A percentile compares a stretch with the other conserved stretches of the same genome.
These are phyloP conservation scores for Melanchra persicariae DNA, from an alignment of 2,888 invertebrate species.

Conservation along the genomic window DNA sequence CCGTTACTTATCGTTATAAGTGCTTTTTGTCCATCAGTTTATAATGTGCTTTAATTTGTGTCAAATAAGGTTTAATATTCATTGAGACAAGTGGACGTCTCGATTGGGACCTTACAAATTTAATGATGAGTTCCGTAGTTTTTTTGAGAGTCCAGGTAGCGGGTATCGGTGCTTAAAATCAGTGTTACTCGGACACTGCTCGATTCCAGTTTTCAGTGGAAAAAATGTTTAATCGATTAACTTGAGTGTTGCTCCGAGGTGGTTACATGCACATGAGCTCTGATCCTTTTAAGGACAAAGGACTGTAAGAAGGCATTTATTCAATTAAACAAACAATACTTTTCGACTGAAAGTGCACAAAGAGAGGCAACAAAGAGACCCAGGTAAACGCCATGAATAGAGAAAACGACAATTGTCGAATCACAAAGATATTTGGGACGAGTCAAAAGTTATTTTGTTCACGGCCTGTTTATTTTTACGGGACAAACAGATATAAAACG, in stretches of 20 bases:
- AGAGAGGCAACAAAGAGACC: constrained; percentile 75
- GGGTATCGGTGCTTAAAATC: constrained; percentile 67
- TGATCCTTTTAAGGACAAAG: constrained; percentile 67
- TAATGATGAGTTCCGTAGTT: constrained; percentile 83
- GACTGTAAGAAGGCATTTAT: constrained; percentile 85
- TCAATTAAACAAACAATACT: constrained; percentile 89
- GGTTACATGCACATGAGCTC: constrained; percentile 70
- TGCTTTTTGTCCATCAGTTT: constrained; percentile 70
- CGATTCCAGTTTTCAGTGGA: constrained; percentile 61
- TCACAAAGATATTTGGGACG: constrained; percentile 84
- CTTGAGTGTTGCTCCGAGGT: constrained; percentile 61
- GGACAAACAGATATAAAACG: constrained; percentile 75
- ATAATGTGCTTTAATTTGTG: constrained; percentile 82
- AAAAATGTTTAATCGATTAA: constrained; percentile 71
- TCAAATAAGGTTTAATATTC: constrained; percentile 82
- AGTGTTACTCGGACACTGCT: constrained; percentile 64
- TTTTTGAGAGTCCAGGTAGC: constrained; percentile 82
- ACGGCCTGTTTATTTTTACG: constrained; percentile 83
- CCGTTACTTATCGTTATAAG: constrained; percentile 79
- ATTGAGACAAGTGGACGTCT: constrained; percentile 64
- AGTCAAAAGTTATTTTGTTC: constrained; percentile 85
- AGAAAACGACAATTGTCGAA: constrained; percentile 82
- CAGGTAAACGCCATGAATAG: constrained; percentile 87
- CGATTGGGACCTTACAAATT: constrained; percentile 73
- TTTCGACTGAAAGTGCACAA: constrained; percentile 88